A percentile compares a stretch with the other conserved stretches of the same genome.
Conservation (phyloP, 1,140 invertebrate genomes). For the Bacillus rossius region DNA sequence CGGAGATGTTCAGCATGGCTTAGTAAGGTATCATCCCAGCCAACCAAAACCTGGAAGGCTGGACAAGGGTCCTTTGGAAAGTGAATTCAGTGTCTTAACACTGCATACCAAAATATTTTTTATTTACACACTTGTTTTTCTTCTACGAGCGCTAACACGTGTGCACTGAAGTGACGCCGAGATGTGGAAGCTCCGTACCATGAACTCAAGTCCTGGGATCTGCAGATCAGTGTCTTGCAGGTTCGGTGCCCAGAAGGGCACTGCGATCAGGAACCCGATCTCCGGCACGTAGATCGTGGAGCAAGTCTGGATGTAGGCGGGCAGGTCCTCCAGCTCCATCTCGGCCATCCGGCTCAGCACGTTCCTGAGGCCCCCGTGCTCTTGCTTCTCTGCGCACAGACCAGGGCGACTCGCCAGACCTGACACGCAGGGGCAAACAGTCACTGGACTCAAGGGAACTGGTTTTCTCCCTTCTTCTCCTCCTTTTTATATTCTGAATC, state of each 20-base stretch:
- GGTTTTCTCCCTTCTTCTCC: slow-evolving; percentile 25
- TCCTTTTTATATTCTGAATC: slow-evolving; percentile 21
- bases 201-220: slow-evolving; percentile 61
- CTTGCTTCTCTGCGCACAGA: slow-evolving; percentile 12
- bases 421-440: slow-evolving; percentile 31
- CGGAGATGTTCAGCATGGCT: too few relatives aligned
- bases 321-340: slow-evolving; percentile 60
- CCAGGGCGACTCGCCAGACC: slow-evolving; percentile 6
- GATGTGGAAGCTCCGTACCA: too few relatives aligned
- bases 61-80: too few relatives aligned
- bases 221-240: slow-evolving; percentile 46
- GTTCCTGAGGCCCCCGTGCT: slow-evolving; percentile 41
- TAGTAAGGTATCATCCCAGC: too few relatives aligned
- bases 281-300: slow-evolving; percentile 74
- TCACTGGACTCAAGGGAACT: slow-evolving; percentile 31
- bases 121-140: too few relatives aligned
- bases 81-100: too few relatives aligned
- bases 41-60: too few relatives aligned
- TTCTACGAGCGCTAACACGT: too few relatives aligned
- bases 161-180: too few relatives aligned
- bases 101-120: too few relatives aligned
- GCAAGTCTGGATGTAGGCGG: slow-evolving; percentile 59
- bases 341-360: slow-evolving; percentile 58
- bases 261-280: slow-evolving; percentile 69
- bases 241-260: slow-evolving; percentile 54